Evolutionary conservation across 1,140 invertebrate genomes (phyloP).

Genomic region (Wasmannia auropunctata): DNA sequence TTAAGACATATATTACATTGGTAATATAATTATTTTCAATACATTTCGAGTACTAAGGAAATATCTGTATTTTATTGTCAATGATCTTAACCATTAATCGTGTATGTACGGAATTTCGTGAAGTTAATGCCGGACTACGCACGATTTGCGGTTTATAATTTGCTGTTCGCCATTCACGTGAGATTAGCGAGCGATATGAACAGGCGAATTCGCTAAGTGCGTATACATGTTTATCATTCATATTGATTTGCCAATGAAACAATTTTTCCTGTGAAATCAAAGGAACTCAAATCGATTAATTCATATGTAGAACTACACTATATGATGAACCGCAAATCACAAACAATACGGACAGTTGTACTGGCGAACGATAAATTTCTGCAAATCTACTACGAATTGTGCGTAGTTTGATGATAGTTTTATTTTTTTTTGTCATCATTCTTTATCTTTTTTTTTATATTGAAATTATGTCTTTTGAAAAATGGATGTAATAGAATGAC

Average conservation of each 20-base stretch:
- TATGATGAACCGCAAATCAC: background rate
- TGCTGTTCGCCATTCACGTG: background rate
- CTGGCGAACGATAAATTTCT: background rate
- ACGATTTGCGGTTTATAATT: background rate
- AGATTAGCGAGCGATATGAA: background rate
- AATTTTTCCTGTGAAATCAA: background rate
- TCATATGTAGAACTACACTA: background rate
- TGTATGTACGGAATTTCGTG: background rate
- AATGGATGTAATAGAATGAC: slow-evolving; percentile 44
- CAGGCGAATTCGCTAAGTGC: background rate
- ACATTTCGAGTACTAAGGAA: slow-evolving; percentile 14
- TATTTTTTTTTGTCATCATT: slow-evolving; percentile 18
- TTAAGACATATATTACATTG: background rate
- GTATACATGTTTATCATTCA: background rate
- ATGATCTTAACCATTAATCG: slow-evolving; percentile 1
- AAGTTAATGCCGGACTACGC: background rate
- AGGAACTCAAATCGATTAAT: background rate
- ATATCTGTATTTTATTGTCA: slow-evolving; percentile 10
- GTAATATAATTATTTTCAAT: slow-evolving; percentile 25
- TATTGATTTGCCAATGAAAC: background rate
- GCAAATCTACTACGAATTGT: background rate
- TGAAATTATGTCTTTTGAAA: slow-evolving; percentile 29
- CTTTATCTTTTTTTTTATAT: slow-evolving; percentile 27
- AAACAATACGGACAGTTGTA: background rate
- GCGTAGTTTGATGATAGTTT: background rate